Evolutionary conservation across 2,113 vertebrate genomes (phyloP).

Genomic region (Upupa epops): DNA sequence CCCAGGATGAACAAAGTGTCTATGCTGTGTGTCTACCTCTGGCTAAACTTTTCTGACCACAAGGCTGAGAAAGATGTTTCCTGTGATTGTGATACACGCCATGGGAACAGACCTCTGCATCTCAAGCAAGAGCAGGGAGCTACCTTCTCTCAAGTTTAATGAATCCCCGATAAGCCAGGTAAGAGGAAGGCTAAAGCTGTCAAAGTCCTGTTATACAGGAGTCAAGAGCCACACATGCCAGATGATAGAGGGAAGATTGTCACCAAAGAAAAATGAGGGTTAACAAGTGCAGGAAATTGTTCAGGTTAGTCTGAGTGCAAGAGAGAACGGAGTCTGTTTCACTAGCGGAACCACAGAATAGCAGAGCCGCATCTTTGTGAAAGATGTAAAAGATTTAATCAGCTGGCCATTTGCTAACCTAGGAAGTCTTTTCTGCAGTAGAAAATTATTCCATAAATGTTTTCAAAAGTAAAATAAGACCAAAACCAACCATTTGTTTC

Average conservation of each 20-base stretch:
- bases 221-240: not conserved
- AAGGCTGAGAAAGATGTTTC: not conserved
- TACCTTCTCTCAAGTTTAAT: not conserved
- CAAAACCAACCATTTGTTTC: not conserved
- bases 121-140: not conserved
- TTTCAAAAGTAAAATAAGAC: slow-evolving; percentile 8
- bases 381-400: not conserved
- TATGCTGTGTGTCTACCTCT: not conserved
- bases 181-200: not conserved
- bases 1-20: not conserved
- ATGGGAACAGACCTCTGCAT: not conserved
- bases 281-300: not conserved
- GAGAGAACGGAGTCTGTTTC: not conserved
- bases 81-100: rapidly evolving
- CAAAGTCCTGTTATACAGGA: not conserved
- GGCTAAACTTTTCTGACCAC: not conserved
- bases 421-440: not conserved
- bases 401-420: not conserved
- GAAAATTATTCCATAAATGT: not conserved
- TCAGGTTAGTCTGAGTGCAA: not conserved
- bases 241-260: not conserved
- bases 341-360: not conserved
- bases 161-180: not conserved
- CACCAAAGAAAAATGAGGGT: not conserved
- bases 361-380: not conserved